Evolutionary conservation across 2,888 invertebrate species (phyloP).

Genomic region (Tiliacea citrago): DNA sequence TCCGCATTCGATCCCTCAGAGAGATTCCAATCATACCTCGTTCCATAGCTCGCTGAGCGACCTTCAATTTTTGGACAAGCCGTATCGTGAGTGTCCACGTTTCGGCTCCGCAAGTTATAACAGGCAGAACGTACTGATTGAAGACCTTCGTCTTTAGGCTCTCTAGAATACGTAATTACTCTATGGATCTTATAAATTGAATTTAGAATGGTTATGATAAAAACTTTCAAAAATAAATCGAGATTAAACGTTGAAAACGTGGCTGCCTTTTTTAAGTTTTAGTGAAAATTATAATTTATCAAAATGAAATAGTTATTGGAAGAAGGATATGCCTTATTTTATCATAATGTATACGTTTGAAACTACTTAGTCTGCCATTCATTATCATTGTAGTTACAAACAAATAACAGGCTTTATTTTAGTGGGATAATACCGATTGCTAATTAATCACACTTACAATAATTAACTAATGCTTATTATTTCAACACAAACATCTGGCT

Average conservation of each 20-base stretch:
- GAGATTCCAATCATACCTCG: too few relatives aligned
- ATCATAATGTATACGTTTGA: slow-evolving; percentile 1
- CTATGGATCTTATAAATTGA: not conserved
- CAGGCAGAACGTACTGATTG: too few relatives aligned
- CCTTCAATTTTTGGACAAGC: too few relatives aligned
- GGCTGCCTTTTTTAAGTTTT: not conserved
- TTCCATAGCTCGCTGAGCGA: too few relatives aligned
- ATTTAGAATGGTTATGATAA: not conserved
- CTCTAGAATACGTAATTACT: too few relatives aligned
- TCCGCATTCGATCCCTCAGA: too few relatives aligned
- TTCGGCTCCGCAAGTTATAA: too few relatives aligned
- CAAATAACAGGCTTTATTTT: slow-evolving; percentile 9
- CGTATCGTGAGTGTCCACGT: too few relatives aligned
- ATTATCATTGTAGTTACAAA: slow-evolving; percentile 8
- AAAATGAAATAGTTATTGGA: not conserved
- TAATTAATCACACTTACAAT: slow-evolving; percentile 35
- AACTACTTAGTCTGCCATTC: not conserved
- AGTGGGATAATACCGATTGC: not conserved
- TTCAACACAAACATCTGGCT: slow-evolving; percentile 19
- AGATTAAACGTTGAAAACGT: not conserved
- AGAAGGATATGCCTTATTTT: not conserved
- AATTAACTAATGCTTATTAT: slow-evolving; percentile 30
- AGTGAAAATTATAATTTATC: not conserved
- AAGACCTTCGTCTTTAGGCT: too few relatives aligned
- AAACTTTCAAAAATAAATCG: not conserved